Evolutionary conservation across 53 echinoderm and acorn worm species (phyloP).

Genomic region (Mesocentrotus franciscanus): DNA sequence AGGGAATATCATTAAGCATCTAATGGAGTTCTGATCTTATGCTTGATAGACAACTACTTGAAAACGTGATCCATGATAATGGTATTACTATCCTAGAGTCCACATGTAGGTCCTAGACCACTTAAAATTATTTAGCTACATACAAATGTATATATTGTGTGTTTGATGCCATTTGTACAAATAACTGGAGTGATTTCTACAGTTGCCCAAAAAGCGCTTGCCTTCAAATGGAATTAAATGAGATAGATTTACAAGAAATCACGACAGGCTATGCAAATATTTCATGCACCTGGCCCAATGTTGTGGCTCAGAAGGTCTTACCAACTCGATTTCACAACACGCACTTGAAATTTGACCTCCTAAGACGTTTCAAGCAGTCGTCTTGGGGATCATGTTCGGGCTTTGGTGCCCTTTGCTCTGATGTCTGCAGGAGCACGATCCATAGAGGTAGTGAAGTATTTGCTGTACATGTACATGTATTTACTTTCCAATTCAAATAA

Average conservation of each 20-base stretch:
- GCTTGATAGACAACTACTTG: too few relatives aligned
- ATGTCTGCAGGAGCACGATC: background rate
- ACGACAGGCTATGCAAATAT: constrained; percentile 33
- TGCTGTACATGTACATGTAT: background rate
- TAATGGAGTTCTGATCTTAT: too few relatives aligned
- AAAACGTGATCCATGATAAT: too few relatives aligned
- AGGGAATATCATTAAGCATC: too few relatives aligned
- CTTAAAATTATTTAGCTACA: too few relatives aligned
- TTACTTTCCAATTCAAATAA: background rate
- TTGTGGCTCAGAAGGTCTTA: background rate
- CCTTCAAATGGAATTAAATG: background rate
- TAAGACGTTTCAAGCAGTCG: background rate
- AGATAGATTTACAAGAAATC: background rate
- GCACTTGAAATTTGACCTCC: constrained; percentile 34
- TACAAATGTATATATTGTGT: too few relatives aligned
- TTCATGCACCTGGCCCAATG: constrained; percentile 3
- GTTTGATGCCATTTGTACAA: too few relatives aligned
- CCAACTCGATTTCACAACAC: background rate
- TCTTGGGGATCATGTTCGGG: background rate
- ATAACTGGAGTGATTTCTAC: too few relatives aligned
- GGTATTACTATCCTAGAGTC: too few relatives aligned
- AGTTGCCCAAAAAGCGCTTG: background rate
- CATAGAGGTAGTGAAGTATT: background rate
- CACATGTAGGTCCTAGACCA: too few relatives aligned
- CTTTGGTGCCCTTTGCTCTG: constrained; percentile 31